phyloP scores from a whole-genome alignment of 2,888 invertebrate species.

The Drosophila kambysellisi region DNA sequence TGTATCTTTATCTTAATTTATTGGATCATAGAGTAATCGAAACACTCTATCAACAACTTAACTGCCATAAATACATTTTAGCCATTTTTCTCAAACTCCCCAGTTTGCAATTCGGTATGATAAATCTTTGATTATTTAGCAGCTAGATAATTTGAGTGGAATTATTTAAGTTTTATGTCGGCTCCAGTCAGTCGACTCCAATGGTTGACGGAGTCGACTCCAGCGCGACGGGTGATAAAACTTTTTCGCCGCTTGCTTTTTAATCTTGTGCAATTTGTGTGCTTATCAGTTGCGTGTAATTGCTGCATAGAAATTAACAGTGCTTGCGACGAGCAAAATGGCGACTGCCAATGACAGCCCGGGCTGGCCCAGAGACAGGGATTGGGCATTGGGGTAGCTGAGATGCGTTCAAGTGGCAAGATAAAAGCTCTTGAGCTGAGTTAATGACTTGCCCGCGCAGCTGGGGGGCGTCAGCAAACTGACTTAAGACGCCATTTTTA shows the following conservation, averaged over 20 bases:
- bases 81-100: neutral
- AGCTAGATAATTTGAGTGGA: slow-evolving; percentile 41
- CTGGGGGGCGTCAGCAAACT: slow-evolving; percentile 60
- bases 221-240: slow-evolving; percentile 51
- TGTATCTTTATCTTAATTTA: neutral
- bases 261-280: slow-evolving; percentile 58
- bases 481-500: slow-evolving; percentile 79
- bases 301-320: slow-evolving; percentile 81
- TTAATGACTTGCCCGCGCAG: slow-evolving; percentile 72
- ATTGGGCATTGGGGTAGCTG: slow-evolving; percentile 8
- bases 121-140: slow-evolving; percentile 35
- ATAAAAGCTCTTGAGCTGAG: slow-evolving; percentile 78
- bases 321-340: slow-evolving; percentile 51
- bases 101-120: neutral
- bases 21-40: neutral
- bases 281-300: slow-evolving; percentile 80
- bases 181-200: slow-evolving; percentile 63
- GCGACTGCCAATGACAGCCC: slow-evolving; percentile 62
- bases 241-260: slow-evolving; percentile 57
- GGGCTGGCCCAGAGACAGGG: neutral
- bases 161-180: slow-evolving; percentile 66
- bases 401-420: slow-evolving; percentile 75
- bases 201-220: slow-evolving; percentile 14
- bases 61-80: neutral
- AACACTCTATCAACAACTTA: neutral